Base-by-base conservation (phyloP, 1,140 invertebrate genomes). In the Grapholita molesta region DNA sequence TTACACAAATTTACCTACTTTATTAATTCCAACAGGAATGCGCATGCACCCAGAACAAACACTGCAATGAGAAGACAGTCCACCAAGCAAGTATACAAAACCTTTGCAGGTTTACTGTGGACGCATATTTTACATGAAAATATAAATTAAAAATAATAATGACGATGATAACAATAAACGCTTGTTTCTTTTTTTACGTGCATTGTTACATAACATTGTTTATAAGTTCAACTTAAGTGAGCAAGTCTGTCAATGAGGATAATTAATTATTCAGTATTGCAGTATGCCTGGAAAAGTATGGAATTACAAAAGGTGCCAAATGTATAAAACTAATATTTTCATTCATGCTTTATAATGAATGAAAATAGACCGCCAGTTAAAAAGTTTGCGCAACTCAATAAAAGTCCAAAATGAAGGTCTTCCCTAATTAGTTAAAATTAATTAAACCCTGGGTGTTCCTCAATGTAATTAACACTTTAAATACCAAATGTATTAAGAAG, bases 111-210 rank as follows among this genome's bases (percentile, higher is more conserved):
- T 77, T 77, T 25, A 77, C 75, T 24, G 69, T 77, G 0, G 75
- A 77, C 33, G 75, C 75, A 55, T 77, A 74, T 38, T 74, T 77
- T 70, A 68, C 64, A 9, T 77, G 30, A 71, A 69, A 53, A 15
- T 64, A 69, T n/a, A 18, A 64, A 24, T 48, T 6, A 66, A 42
- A 35, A 66, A 66, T 42, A 24, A 42, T 24, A 32, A 42, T 12
- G 7, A 12, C n/a, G n/a, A n/a, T n/a, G n/a, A n/a, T n/a, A n/a
- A n/a, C n/a, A n/a, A n/a, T n/a, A n/a, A n/a, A n/a, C n/a, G n/a
- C n/a, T n/a, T n/a, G n/a, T n/a, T n/a, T n/a, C n/a, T n/a, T n/a
- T n/a, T n/a, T n/a, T n/a, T n/a, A n/a, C n/a, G n/a, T n/a, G n/a
- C n/a, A n/a, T n/a, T n/a, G n/a, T 9, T 15, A 38, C 35, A n/a